Evolutionary conservation across 2,113 vertebrate genomes (phyloP).

Genomic region (Spea bombifrons): DNA sequence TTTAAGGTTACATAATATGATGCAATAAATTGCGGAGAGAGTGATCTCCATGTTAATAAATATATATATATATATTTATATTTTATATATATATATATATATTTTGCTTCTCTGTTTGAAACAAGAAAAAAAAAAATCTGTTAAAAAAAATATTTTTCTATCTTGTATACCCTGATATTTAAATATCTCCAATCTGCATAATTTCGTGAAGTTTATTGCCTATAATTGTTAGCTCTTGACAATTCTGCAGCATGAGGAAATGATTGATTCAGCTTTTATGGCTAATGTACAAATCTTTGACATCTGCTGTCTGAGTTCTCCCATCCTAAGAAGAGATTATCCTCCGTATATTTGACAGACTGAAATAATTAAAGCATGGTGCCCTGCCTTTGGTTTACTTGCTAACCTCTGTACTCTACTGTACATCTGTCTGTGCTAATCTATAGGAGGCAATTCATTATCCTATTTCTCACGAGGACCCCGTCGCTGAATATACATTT

Average conservation of each 20-base stretch:
- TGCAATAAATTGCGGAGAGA: too few relatives aligned
- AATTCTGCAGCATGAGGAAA: slow-evolving; percentile 41
- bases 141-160: slow-evolving; percentile 10
- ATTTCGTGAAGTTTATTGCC: slow-evolving; percentile 28
- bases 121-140: neutral
- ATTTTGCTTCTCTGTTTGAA: too few relatives aligned
- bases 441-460: neutral
- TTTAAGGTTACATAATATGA: too few relatives aligned
- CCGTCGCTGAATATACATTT: neutral
- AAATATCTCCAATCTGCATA: slow-evolving; percentile 43
- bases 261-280: slow-evolving; percentile 44
- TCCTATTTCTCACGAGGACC: neutral
- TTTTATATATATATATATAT: neutral
- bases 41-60: neutral
- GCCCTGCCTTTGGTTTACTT: neutral
- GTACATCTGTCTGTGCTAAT: neutral
- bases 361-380: slow-evolving; percentile 5
- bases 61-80: neutral
- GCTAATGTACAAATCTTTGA: slow-evolving; percentile 30
- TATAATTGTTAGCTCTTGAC: slow-evolving; percentile 42
- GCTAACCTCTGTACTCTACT: slow-evolving; percentile 20
- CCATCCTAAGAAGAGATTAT: neutral
- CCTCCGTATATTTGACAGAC: slow-evolving; percentile 1
- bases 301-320: slow-evolving; percentile 32
- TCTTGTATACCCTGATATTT: slow-evolving; percentile 24